Evolutionary conservation across 1,140 invertebrate species (phyloP), one percentile per base, ranked within the genome.

Genomic region (Zophobas atratus): DNA sequence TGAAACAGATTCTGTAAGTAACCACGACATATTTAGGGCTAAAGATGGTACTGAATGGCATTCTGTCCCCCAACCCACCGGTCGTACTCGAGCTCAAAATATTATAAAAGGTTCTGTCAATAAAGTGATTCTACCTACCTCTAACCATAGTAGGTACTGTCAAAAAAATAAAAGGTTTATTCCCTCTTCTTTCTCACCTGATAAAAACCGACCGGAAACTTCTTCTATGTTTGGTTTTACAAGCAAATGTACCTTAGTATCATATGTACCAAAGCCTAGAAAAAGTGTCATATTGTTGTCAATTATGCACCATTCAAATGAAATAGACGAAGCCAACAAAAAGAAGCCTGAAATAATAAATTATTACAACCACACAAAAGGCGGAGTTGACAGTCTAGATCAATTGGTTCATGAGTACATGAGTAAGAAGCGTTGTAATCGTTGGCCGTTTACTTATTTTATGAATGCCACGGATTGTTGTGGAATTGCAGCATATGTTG

Each of bases 321-420:
- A 56, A 4, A 56, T 33, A 4, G 55, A 5, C 4, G 3, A 56
- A 56, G 55, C 4, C 46, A 75, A 46, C 3, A 46, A 46, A 8
- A 46, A 46, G 6, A 78, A 79, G 53, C 77, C 80, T n/a, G 81
- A 87, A 32, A 87, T 89, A 46, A 83, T 88, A 51, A 43, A 77
- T 8, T 83, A 82, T 60, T 88, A 89, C 77, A 88, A 89, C 74
- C 60, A 78, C 39, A 87, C 86, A 38, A 88, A 87, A 85, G 86
- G 86, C 38, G 86, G 84, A n/a, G 87, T 88, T 0, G 88, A 89
- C 79, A 84, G 79, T n/a, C 84, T 88, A 39, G 85, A 88, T 79
- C 84, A 87, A 82, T 84, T 88, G 82, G 85, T 83, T 70, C 83
- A 84, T 49, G 76, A 77, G 3, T 85, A 86, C 79, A 85, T 81